Conservation (phyloP, 2,888 invertebrate genomes). For the Microplitis deprimator region DNA sequence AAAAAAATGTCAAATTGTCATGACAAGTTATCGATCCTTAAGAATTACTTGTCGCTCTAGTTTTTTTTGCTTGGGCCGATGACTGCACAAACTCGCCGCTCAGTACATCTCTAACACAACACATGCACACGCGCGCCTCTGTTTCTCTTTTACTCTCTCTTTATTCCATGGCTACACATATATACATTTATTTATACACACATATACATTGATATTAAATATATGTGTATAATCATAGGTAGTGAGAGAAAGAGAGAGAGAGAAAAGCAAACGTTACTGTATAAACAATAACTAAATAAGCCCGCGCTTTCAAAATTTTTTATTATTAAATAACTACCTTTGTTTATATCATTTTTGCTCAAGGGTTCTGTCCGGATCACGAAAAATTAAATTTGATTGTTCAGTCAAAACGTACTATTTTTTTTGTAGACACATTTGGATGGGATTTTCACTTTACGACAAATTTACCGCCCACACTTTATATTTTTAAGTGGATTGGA, state of each 20-base stretch:
- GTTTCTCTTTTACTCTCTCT: not conserved
- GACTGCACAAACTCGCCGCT: constrained; percentile 25
- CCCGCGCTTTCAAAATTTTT: not conserved
- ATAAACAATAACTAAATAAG: not conserved
- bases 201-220: constrained; percentile 2
- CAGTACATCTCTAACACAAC: constrained; percentile 17
- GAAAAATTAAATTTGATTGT: no score
- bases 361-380: no score
- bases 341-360: not conserved
- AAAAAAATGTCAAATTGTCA: constrained; percentile 18
- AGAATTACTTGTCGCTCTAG: constrained; percentile 45
- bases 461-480: not conserved
- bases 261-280: not conserved
- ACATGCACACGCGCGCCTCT: constrained; percentile 15
- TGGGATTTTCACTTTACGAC: not conserved
- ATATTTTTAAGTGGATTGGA: not conserved
- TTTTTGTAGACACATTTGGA: not conserved
- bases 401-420: not conserved
- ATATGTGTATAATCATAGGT: not conserved
- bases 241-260: not conserved
- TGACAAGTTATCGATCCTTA: constrained; percentile 53
- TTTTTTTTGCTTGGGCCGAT: not conserved
- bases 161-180: not conserved
- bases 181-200: not conserved
- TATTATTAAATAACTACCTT: not conserved